Conservation (phyloP, 1,140 invertebrate species). For the Sarcophaga bullata region DNA sequence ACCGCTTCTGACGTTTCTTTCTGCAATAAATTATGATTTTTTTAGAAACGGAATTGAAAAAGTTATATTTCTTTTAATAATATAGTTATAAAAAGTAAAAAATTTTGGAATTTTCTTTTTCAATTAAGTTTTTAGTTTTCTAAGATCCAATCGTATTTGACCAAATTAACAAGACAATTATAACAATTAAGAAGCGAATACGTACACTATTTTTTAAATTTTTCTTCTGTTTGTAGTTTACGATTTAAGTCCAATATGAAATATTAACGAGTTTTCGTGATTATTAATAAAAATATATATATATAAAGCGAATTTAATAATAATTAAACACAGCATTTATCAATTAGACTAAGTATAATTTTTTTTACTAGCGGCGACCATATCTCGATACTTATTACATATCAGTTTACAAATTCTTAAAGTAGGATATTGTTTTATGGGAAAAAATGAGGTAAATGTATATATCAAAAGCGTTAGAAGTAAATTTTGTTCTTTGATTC, state of each 20-base stretch:
- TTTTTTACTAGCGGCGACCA: no score
- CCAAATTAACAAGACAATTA: background rate
- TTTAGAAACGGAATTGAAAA: background rate
- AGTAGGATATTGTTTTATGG: no score
- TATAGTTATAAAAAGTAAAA: background rate
- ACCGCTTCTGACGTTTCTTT: conserved; percentile 63
- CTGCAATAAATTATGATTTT: conserved; percentile 44
- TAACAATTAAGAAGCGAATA: background rate
- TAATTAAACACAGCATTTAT: no score
- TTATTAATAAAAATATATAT: no score
- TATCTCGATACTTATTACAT: no score
- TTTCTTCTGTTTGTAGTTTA: conserved; percentile 4
- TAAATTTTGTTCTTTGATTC: no score
- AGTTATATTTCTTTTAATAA: background rate
- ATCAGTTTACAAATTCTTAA: no score
- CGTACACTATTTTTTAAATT: conserved; percentile 16
- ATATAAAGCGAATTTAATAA: no score
- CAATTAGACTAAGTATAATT: no score
- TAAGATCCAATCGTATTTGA: background rate
- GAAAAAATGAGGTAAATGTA: no score
- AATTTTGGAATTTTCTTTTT: conserved; percentile 8
- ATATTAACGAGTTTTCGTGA: background rate
- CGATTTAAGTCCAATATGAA: background rate
- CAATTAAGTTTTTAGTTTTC: background rate
- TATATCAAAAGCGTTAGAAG: no score